These are phyloP conservation scores for Lepidotrigona ventralis DNA, from an alignment of 1,140 invertebrate genomes.

Conservation along the genomic window DNA sequence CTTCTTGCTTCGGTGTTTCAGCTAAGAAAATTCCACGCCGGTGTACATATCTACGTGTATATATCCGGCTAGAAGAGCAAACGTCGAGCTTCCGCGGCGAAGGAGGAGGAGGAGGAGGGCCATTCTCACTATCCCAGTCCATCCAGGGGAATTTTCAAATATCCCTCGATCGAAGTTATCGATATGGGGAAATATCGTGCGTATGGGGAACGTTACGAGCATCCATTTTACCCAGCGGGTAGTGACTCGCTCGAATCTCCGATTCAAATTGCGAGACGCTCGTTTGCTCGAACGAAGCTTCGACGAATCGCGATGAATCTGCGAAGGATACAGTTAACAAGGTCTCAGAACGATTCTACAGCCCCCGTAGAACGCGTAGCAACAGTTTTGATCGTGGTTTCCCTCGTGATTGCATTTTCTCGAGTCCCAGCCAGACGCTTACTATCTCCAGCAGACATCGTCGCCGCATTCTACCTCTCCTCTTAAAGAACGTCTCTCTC, in stretches of 20 bases:
- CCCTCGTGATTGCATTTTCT: conserved; percentile 2
- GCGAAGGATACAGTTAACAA: neutral
- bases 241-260: neutral
- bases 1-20: neutral
- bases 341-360: neutral
- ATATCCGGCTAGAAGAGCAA: neutral
- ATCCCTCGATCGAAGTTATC: neutral
- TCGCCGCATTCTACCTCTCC: neutral
- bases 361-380: neutral
- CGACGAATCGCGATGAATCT: neutral
- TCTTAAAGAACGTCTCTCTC: neutral
- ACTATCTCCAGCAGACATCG: conserved; percentile 13
- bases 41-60: no score
- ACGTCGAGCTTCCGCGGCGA: neutral
- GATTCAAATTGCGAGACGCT: neutral
- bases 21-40: neutral
- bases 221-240: neutral
- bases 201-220: neutral
- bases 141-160: neutral
- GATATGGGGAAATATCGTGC: no score
- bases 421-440: no score
- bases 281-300: neutral
- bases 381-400: conserved; percentile 8
- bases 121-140: neutral
- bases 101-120: no score